Base-by-base conservation (phyloP, 2,888 invertebrate species). In the Sphecodes monilicornis region DNA sequence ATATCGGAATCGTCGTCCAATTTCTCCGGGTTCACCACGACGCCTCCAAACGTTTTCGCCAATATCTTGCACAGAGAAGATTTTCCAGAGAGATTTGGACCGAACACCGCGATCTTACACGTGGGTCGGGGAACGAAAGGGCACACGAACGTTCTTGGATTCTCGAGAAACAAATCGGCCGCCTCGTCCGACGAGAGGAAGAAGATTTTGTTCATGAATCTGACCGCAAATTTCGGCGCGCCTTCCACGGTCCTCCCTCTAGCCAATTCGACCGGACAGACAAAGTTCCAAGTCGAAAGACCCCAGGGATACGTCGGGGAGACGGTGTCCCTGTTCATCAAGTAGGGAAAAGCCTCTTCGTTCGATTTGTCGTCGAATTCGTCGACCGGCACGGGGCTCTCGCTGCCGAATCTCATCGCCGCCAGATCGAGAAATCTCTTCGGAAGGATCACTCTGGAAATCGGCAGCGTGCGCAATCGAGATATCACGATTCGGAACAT, bases 211-310 rank as follows among this genome's bases (percentile, higher is more conserved):
- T 96, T 96, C 92, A 96, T 95, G 89, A 97, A 96, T 54, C 95
- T 94, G 1, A 96, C 96, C 0, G 96, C 96, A 89, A 95, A 95
- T 92, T 96, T 95, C 0, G 96, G 93, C 74, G 95, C 94, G 32
- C 97, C 97, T 46, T 93, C 91, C 22, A 94, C 90, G 70, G 95
- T 94, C 76, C 92, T 93, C n/a, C 97, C 96, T 84, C 95, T 95
- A 87, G 95, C 95, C 88, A 97, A 95, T 86, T 96, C 96, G 4
- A 97, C 96, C 8, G 97, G 97, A 91, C 97, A 97, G 89, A 95
- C 94, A 75, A 95, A 95, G 60, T 94, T 95, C 96, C 97, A 97
- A 70, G 95, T 95, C 5, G 97, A 97, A 86, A 96, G 92, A 70
- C 91, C 91, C 95, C 95, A 96, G 82, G 94, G 94, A 86, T 94